Evolutionary conservation across 2,797 vertebrate species (phyloP).

Genomic region (Galago senegalensis): DNA sequence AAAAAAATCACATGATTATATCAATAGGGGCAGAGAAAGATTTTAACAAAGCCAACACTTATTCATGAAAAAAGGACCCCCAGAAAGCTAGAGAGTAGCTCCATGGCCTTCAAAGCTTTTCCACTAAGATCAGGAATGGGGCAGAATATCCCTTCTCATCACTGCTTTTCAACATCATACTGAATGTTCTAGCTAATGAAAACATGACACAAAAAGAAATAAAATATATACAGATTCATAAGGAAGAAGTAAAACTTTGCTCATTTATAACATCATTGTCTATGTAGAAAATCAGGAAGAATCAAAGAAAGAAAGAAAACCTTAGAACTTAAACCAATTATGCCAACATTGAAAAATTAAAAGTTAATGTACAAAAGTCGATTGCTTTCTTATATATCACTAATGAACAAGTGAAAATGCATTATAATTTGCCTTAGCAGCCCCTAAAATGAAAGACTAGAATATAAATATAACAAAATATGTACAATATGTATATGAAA

Average conservation of each 20-base stretch:
- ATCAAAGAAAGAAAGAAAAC: background rate
- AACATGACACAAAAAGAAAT: background rate
- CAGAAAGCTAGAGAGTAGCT: no score
- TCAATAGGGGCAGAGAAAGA: background rate
- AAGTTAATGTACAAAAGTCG: background rate
- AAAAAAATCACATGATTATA: background rate
- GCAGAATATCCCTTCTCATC: background rate
- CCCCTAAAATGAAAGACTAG: background rate
- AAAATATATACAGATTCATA: background rate
- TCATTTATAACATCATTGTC: background rate
- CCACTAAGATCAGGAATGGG: background rate
- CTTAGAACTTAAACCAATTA: background rate
- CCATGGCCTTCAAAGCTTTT: no score
- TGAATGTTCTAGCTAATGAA: background rate
- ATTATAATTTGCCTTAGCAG: background rate
- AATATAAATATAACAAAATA: background rate
- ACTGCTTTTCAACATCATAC: background rate
- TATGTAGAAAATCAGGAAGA: background rate
- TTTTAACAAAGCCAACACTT: background rate
- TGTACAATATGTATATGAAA: background rate
- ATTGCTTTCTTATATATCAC: background rate
- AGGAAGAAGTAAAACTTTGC: background rate
- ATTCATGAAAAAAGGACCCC: background rate
- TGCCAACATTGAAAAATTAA: background rate
- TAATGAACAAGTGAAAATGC: background rate